Base-by-base conservation (phyloP, 2,888 invertebrate species). In the Scaptodrosophila latifasciaeformis region DNA sequence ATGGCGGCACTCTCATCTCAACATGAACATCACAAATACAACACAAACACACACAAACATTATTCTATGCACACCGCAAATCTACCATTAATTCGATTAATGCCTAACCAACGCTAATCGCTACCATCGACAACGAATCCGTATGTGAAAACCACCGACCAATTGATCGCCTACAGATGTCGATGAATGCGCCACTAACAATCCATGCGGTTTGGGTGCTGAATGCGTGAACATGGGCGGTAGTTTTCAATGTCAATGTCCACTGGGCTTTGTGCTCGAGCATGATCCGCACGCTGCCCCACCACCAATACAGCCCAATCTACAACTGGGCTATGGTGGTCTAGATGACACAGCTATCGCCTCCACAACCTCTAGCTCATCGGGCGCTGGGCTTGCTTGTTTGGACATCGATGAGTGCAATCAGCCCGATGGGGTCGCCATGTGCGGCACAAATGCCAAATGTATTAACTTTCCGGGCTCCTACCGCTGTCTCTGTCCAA, bases 381-480 rank as follows among this genome's bases (percentile, higher is more conserved):
- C 68, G 35, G 83, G 83, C 54, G 84, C 82, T 40, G 86, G 88
- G 39, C 88, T 90, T 70, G 90, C 90, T 69, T 92, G 92, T 83
- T 84, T 90, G 82, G 93, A 93, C 86, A 87, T 92, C 84, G 92
- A 94, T 87, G 93, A 93, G 85, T 93, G 93, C 85, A 89, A 89
- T 56, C 87, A 88, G 67, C 82, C 88, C 64, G 89, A 89, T 75
- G 94, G 94, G 82, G 92, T 92, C 49, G 88, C 89, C 82, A 92
- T 93, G 85, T 95, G 94, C 84, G 93, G 93, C 62, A 88, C 89
- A 75, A 92, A 93, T 86, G 92, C 94, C 66, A 91, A 91, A 86
- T 95, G 94, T 88, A 90, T 91, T 86, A 95, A 95, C 86, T 90
- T 91, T 48, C 91, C 91, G n/a, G 94, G 94, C 72, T 91, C 92